Conservation (phyloP, 2,113 vertebrate species). For the Sminthopsis crassicaudata region DNA sequence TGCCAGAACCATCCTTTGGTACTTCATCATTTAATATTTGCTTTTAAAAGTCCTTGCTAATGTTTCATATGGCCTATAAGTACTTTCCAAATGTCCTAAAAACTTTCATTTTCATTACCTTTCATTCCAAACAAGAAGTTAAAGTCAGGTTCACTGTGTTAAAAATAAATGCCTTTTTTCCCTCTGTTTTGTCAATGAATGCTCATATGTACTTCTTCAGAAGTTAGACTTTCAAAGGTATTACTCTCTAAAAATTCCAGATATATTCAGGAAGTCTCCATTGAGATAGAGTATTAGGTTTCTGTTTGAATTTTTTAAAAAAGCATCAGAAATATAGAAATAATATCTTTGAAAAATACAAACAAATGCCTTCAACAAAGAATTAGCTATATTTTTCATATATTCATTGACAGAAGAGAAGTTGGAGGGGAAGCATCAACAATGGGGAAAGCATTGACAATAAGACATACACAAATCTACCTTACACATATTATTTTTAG, state of each 20-base stretch:
- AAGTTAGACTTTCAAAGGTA: constrained; percentile 38
- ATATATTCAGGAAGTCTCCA: constrained; percentile 41
- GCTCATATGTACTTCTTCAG: constrained; percentile 10
- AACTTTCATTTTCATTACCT: constrained; percentile 11
- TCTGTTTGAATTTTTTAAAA: constrained; percentile 38
- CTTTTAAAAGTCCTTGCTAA: constrained; percentile 49
- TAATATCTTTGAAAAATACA: constrained; percentile 33
- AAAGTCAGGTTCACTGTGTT: background rate
- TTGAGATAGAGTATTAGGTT: constrained; percentile 33
- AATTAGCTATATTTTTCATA: constrained; percentile 28
- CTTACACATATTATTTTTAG: constrained; percentile 7
- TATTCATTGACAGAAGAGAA: constrained; percentile 34
- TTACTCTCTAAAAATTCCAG: constrained; percentile 50
- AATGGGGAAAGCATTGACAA: no score
- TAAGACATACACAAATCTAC: constrained; percentile 13
- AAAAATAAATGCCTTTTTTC: background rate
- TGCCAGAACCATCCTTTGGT: background rate
- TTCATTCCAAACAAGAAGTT: background rate
- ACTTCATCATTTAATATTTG: constrained; percentile 1
- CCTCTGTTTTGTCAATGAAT: constrained; percentile 2
- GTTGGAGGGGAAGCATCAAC: constrained; percentile 25
- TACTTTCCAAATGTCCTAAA: constrained; percentile 15
- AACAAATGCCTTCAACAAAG: constrained; percentile 15
- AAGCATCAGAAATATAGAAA: constrained; percentile 53
- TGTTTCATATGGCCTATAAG: background rate